phyloP scores from a whole-genome alignment of 1,140 invertebrate genomes.

The Microplitis demolitor region DNA sequence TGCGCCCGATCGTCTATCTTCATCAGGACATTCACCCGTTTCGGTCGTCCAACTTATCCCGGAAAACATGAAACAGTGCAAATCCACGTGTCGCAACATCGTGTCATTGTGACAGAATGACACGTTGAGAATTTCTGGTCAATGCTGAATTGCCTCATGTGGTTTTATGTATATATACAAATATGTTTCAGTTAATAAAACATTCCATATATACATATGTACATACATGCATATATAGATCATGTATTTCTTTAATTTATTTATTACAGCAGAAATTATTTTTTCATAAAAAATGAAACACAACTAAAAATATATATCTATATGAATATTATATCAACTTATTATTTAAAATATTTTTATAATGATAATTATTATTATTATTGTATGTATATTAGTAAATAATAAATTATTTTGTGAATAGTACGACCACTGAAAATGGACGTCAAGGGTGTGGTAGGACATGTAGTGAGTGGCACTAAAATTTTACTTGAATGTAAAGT shows the following conservation, averaged over 20 bases:
- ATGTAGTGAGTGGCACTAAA: slow-evolving; percentile 77
- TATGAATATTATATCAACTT: too few relatives aligned
- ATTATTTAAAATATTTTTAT: slow-evolving; percentile 5
- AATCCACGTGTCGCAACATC: slow-evolving; percentile 7
- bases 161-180: not conserved
- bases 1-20: slow-evolving; percentile 15
- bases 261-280: too few relatives aligned
- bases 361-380: too few relatives aligned
- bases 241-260: not conserved
- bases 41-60: slow-evolving; percentile 19
- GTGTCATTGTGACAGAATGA: not conserved
- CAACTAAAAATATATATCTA: too few relatives aligned
- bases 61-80: slow-evolving; percentile 20
- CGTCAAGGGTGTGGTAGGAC: slow-evolving; percentile 72
- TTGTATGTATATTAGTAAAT: too few relatives aligned
- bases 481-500: slow-evolving; percentile 78
- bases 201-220: not conserved
- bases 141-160: not conserved
- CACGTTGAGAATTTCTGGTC: not conserved
- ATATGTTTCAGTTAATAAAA: not conserved
- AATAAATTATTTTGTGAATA: slow-evolving; percentile 60
- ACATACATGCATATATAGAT: not conserved
- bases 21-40: slow-evolving; percentile 25
- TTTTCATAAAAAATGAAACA: too few relatives aligned
- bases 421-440: slow-evolving; percentile 78